Evolutionary conservation across 1,140 invertebrate genomes (phyloP).

Genomic region (Lordiphosa collinella): DNA sequence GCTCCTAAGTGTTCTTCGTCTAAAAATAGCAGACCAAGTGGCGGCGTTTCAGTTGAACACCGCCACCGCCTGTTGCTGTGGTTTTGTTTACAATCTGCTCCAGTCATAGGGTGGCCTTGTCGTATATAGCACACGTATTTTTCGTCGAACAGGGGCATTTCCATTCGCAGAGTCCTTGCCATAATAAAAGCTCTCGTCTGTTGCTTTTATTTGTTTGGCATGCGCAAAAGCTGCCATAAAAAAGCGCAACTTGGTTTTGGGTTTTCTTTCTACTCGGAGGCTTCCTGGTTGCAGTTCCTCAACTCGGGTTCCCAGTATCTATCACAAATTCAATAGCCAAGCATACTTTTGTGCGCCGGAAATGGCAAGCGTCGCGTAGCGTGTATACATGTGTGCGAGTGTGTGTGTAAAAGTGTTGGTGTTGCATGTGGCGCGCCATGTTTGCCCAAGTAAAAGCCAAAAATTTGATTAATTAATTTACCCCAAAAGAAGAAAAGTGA

Average conservation of each 20-base stretch:
- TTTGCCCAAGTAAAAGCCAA: constrained; percentile 56
- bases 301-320: constrained; percentile 45
- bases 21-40: constrained; percentile 37
- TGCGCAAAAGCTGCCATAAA: constrained; percentile 14
- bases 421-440: constrained; percentile 56
- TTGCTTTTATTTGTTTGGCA: constrained; percentile 24
- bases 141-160: constrained; percentile 3
- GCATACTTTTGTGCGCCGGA: constrained; percentile 47
- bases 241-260: constrained; percentile 6
- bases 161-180: constrained; percentile 27
- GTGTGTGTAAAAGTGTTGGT: constrained; percentile 21
- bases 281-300: constrained; percentile 15
- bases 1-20: constrained; percentile 1
- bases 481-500: constrained; percentile 16
- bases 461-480: constrained; percentile 59
- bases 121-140: too few species aligned
- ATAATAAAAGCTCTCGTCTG: constrained; percentile 30
- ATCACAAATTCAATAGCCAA: constrained; percentile 51
- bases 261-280: constrained; percentile 1
- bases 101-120: constrained; percentile 25
- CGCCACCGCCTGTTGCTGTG: constrained; percentile 39
- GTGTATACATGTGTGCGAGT: constrained; percentile 15
- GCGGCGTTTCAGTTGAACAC: constrained; percentile 3
- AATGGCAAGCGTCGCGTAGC: constrained; percentile 48
- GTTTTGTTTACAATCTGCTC: constrained; percentile 31